Conservation (phyloP, 2,888 invertebrate species). For the Torymus auratus region DNA sequence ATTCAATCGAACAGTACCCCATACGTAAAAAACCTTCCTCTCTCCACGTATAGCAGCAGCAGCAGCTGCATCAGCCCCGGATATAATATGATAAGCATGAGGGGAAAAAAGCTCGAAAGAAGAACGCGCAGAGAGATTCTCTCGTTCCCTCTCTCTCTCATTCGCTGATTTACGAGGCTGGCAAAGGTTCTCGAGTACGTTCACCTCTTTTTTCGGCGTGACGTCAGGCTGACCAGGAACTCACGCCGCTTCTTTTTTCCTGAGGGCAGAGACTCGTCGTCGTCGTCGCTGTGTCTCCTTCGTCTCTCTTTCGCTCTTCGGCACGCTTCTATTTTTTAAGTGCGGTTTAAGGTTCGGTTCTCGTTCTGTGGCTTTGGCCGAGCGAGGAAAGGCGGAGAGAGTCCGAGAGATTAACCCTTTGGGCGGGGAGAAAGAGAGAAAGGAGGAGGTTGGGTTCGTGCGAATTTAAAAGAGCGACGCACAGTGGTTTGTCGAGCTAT, state of each 20-base stretch:
- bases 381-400: too few relatives aligned
- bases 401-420: too few relatives aligned
- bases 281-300: background rate
- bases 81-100: slow-evolving; percentile 10
- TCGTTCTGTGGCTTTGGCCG: background rate
- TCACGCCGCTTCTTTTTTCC: background rate
- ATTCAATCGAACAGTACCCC: slow-evolving; percentile 28
- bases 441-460: too few relatives aligned
- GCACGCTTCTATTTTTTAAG: background rate
- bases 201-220: background rate
- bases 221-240: background rate
- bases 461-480: too few relatives aligned
- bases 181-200: background rate
- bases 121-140: background rate
- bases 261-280: too few relatives aligned
- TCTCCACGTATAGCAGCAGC: background rate
- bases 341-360: background rate
- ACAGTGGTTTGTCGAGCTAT: too few relatives aligned
- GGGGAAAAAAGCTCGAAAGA: background rate
- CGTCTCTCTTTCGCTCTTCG: background rate
- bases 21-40: too few relatives aligned
- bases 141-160: background rate
- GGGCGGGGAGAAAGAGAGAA: too few relatives aligned
- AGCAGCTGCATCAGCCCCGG: background rate
- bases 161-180: too few relatives aligned